phyloP scores from a whole-genome alignment of 2,888 invertebrate genomes.

The Leucophenga maculata region DNA sequence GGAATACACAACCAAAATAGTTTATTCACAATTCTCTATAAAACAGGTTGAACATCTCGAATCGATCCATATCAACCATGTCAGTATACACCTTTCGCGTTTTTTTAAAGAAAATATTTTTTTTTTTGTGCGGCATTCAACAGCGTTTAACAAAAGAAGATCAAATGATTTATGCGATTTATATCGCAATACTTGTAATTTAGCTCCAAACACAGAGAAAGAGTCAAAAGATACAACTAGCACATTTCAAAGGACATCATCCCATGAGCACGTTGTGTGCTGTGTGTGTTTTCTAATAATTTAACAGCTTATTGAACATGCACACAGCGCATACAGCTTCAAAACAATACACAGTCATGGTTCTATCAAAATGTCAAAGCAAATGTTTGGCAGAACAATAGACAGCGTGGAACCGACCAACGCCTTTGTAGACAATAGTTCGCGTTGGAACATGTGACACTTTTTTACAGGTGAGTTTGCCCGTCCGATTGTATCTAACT shows the following conservation, averaged over 20 bases:
- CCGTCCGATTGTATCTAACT: conserved; percentile 32
- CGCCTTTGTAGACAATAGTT: background rate
- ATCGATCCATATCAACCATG: background rate
- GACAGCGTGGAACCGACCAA: conserved; percentile 47
- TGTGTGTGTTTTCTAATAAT: conserved; percentile 12
- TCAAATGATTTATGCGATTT: conserved; percentile 58
- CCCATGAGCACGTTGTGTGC: background rate
- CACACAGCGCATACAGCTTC: conserved; percentile 49
- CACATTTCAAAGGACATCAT: background rate
- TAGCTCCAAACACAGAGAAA: conserved; percentile 29
- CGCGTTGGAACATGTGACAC: conserved; percentile 29
- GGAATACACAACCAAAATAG: conserved; percentile 14
- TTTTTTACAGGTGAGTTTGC: conserved; percentile 24
- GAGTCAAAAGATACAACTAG: background rate
- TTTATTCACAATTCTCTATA: conserved; percentile 35
- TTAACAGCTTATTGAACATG: conserved; percentile 36
- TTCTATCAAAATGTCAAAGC: conserved; percentile 56
- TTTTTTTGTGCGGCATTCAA: conserved; percentile 6
- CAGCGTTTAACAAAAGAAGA: conserved; percentile 22
- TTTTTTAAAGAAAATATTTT: too few species aligned
- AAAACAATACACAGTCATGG: conserved; percentile 4
- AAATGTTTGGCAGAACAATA: conserved; percentile 39
- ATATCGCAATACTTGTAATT: conserved; percentile 51
- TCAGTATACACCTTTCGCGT: conserved; percentile 42
- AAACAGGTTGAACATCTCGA: conserved; percentile 45